A percentile compares a stretch with the other conserved stretches of the same genome.
Conservation (phyloP, 2,113 vertebrate genomes). For the Cromileptes altivelis region DNA sequence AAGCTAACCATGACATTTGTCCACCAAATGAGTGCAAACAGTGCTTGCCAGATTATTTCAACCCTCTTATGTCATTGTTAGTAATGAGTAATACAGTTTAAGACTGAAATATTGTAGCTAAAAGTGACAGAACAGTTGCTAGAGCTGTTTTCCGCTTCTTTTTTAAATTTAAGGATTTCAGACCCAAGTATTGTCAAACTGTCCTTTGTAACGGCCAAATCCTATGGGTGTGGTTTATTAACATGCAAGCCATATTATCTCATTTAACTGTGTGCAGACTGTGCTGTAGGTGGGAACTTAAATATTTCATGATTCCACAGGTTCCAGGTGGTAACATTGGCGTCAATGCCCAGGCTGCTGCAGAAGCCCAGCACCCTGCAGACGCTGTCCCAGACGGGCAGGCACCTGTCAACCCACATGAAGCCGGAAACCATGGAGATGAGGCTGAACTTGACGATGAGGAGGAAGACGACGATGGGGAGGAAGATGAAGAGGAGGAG, state of each 20-base stretch:
- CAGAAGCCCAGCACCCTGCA: conserved; percentile 36
- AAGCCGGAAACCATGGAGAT: conserved; percentile 47
- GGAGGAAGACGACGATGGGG: conserved; percentile 73
- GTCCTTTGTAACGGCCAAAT: neutral
- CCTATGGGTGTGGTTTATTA: neutral
- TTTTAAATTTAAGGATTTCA: neutral
- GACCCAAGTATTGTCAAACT: neutral
- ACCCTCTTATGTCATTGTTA: neutral
- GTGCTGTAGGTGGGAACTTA: neutral
- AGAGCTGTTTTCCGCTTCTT: neutral
- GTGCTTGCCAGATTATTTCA: neutral
- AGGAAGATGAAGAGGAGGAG: conserved; percentile 93
- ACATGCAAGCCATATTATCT: neutral
- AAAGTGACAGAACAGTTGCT: neutral
- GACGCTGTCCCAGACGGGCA: conserved; percentile 24
- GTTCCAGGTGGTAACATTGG: conserved; percentile 85
- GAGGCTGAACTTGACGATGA: conserved; percentile 61
- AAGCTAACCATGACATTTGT: conserved; percentile 2
- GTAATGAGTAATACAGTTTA: neutral
- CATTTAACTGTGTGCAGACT: neutral
- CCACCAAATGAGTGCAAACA: neutral
- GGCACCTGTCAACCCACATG: conserved; percentile 40
- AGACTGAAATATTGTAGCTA: neutral
- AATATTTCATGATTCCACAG: conserved; percentile 33
- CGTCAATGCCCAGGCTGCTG: conserved; percentile 85